Evolutionary conservation across 2,113 vertebrate species (phyloP), one percentile per base, ranked within the genome.

Genomic region (Gracilinanus agilis): DNA sequence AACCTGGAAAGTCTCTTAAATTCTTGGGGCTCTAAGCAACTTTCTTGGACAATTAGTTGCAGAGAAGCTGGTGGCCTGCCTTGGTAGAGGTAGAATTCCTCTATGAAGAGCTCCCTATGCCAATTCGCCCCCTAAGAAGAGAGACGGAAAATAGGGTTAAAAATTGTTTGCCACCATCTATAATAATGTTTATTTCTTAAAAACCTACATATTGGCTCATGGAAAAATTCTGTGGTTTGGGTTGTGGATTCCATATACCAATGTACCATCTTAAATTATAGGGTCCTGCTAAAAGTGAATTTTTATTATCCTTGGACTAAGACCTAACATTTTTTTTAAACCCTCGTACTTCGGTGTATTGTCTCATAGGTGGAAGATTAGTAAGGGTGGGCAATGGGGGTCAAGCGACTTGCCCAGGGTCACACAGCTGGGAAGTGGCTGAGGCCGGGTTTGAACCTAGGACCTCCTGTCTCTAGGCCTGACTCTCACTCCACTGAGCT

Each of bases 101-200:
- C 40, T 23, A 40, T n/a, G 21, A 23, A 19, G 67, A 83, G 34
- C 9, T 83, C 67, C n/a, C 19, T 40, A 40, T 83, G 67, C 1
- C 67, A 83, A 40, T 40, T 16, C 11, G 3, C 11, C 58, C 29
- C 12, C 8, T 2, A 67, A 75, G 19, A 75, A 19, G 29, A 11
- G 4, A 75, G 5, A 75, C 19, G 67, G n/a, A 23, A 83, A 34
- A 40, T 40, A 83, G 19, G 67, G 40, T n/a, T 9, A 90, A 53
- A 90, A 53, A 27, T 90, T 67, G 53, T 56, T 67, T 44, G 34
- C 89, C 53, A 88, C 94, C 44, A 92, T 93, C 92, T 95, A 94
- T 0, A 94, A 88, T 92, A 90, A 94, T 58, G 9, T 75, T 96
- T 89, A 29, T 88, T 92, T 94, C 92, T 91, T 96, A 53, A 93